Evolutionary conservation across 2,797 vertebrate genomes (phyloP).

Genomic region (Eutrigla gurnardus): DNA sequence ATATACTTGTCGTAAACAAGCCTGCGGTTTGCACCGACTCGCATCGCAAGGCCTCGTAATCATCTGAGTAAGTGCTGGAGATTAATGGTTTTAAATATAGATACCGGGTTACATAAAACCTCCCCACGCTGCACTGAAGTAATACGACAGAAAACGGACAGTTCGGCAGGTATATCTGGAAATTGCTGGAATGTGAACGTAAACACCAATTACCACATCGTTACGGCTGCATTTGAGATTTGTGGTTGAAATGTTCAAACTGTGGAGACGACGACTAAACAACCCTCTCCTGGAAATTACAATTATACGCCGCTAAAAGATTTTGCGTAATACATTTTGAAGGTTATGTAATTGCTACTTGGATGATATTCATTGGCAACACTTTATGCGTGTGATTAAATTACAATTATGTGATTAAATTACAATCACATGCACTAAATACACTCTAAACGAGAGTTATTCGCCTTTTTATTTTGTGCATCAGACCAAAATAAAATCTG

Average conservation of each 20-base stretch:
- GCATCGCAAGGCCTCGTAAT: constrained; percentile 58
- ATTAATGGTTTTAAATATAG: constrained; percentile 78
- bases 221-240: constrained; percentile 42
- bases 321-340: constrained; percentile 31
- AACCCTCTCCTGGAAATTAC: constrained; percentile 17
- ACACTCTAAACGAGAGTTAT: neutral
- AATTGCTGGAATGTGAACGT: constrained; percentile 37
- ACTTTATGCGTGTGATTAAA: neutral
- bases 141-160: constrained; percentile 13
- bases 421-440: neutral
- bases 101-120: constrained; percentile 43
- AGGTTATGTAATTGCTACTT: constrained; percentile 44
- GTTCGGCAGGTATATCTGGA: constrained; percentile 44
- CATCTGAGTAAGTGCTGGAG: constrained; percentile 56
- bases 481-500: neutral
- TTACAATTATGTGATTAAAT: neutral
- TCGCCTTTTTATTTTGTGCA: neutral
- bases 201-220: constrained; percentile 62
- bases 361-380: constrained; percentile 19
- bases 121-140: constrained; percentile 28
- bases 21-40: constrained; percentile 59
- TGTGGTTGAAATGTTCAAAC: constrained; percentile 39
- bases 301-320: constrained; percentile 17
- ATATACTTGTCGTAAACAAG: constrained; percentile 67
- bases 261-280: constrained; percentile 18